phyloP scores from a whole-genome alignment of 35 echinoderm and acorn worm species.

The Lytechinus pictus region DNA sequence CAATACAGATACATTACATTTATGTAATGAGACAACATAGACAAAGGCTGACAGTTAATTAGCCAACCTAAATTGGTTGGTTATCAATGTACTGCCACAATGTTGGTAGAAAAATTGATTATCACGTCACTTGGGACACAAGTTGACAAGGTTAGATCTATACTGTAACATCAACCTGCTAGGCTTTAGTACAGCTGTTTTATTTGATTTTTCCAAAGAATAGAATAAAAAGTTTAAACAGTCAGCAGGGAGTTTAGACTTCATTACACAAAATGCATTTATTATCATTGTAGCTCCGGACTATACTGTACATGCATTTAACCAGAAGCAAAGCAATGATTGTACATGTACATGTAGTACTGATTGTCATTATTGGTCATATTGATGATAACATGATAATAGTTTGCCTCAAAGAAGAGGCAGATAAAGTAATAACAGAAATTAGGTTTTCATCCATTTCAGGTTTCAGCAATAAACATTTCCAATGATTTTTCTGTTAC shows the following conservation, averaged over 20 bases:
- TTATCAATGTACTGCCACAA: neutral
- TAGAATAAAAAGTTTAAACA: neutral
- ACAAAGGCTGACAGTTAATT: neutral
- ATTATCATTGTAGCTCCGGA: too few species aligned
- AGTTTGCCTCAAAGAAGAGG: too few species aligned
- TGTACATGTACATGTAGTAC: too few species aligned
- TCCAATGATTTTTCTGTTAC: too few species aligned
- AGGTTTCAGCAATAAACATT: too few species aligned
- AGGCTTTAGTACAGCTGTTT: neutral
- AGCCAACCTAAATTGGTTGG: neutral
- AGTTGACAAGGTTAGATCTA: neutral
- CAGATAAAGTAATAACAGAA: too few species aligned
- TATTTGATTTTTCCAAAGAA: neutral
- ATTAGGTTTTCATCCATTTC: too few species aligned
- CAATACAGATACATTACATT: neutral
- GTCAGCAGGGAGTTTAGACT: neutral
- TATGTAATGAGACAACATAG: neutral
- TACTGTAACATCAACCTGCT: neutral
- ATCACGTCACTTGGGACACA: slow-evolving; percentile 8
- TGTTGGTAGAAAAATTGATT: slow-evolving; percentile 17
- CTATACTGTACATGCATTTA: too few species aligned
- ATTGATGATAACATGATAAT: too few species aligned
- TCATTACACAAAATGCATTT: too few species aligned
- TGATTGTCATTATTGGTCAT: too few species aligned
- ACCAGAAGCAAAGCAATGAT: too few species aligned